Evolutionary conservation across 2,113 vertebrate genomes (phyloP).

Genomic region (Neofelis nebulosa): DNA sequence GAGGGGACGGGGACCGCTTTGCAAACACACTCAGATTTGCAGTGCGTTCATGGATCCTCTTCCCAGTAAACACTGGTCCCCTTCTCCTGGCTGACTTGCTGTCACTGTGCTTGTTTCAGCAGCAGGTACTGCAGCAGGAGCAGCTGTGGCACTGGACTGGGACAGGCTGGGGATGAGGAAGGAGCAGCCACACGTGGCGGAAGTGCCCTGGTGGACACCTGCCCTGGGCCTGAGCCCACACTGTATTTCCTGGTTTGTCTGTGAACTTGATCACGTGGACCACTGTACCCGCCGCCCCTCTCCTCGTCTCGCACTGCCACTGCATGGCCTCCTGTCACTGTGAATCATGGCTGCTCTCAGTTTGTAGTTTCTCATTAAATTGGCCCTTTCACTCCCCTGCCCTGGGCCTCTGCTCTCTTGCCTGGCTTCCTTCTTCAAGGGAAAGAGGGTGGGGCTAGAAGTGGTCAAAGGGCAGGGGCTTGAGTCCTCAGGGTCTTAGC

Average conservation of each 20-base stretch:
- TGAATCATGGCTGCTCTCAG: slow-evolving; percentile 63
- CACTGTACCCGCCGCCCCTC: neutral
- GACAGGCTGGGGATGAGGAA: slow-evolving; percentile 20
- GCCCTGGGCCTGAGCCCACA: slow-evolving; percentile 7
- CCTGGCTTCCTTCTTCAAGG: slow-evolving; percentile 72
- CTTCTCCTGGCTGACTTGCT: neutral
- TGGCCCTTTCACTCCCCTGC: slow-evolving; percentile 56
- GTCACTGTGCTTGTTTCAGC: neutral
- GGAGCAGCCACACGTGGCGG: neutral
- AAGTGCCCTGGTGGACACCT: slow-evolving; percentile 10
- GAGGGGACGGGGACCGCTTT: neutral
- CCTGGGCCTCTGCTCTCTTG: slow-evolving; percentile 58
- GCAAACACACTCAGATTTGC: neutral
- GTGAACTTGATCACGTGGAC: slow-evolving; percentile 22
- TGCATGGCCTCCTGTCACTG: slow-evolving; percentile 74
- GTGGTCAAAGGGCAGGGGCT: neutral
- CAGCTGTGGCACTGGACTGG: neutral
- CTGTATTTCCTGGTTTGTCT: slow-evolving; percentile 14
- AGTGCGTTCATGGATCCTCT: neutral
- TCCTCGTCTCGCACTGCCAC: slow-evolving; percentile 52
- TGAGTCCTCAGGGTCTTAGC: neutral
- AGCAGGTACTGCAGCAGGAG: neutral
- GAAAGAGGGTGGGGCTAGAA: slow-evolving; percentile 38
- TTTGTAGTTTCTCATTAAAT: slow-evolving; percentile 80
- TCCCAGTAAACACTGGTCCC: neutral